phyloP scores from a whole-genome alignment of 2,888 invertebrate genomes.

The Urechis unicinctus region DNA sequence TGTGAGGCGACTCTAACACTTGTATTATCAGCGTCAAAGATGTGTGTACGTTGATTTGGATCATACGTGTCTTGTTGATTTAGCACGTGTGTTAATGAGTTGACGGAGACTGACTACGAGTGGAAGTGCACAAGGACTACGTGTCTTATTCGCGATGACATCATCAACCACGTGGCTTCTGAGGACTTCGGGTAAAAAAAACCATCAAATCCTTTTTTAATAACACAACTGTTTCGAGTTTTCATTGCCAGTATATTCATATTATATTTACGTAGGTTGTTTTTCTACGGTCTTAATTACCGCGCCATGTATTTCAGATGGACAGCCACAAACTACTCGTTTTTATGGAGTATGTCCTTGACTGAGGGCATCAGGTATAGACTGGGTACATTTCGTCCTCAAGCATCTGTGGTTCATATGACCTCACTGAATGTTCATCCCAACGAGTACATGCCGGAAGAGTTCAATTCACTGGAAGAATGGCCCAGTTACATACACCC shows the following conservation, averaged over 20 bases:
- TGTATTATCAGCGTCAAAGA: too few species aligned
- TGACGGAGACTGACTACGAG: constrained; percentile 42
- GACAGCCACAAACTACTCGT: constrained; percentile 72
- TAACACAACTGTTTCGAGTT: not conserved
- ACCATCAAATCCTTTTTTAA: too few species aligned
- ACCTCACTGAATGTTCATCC: constrained; percentile 28
- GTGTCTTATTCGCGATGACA: constrained; percentile 69
- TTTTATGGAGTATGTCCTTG: constrained; percentile 77
- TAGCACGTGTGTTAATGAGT: constrained; percentile 51
- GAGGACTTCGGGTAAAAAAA: constrained; percentile 44
- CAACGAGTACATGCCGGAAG: constrained; percentile 53
- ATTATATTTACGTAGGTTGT: too few species aligned
- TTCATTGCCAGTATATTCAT: constrained; percentile 2
- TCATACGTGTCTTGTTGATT: constrained; percentile 1
- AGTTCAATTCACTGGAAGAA: constrained; percentile 69
- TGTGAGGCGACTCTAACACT: too few species aligned
- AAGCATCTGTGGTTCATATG: constrained; percentile 47
- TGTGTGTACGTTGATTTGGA: too few species aligned
- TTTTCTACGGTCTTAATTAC: not conserved
- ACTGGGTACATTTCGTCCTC: constrained; percentile 64
- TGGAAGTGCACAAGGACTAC: constrained; percentile 66
- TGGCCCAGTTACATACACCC: constrained; percentile 72
- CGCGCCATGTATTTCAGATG: constrained; percentile 57
- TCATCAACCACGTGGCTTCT: constrained; percentile 65
- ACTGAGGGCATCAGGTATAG: constrained; percentile 71